Percentiles rank a stretch among this genome's conserved stretches.
phyloP scores from a whole-genome alignment of 2,113 vertebrate genomes.

The Pelmatolapia mariae region DNA sequence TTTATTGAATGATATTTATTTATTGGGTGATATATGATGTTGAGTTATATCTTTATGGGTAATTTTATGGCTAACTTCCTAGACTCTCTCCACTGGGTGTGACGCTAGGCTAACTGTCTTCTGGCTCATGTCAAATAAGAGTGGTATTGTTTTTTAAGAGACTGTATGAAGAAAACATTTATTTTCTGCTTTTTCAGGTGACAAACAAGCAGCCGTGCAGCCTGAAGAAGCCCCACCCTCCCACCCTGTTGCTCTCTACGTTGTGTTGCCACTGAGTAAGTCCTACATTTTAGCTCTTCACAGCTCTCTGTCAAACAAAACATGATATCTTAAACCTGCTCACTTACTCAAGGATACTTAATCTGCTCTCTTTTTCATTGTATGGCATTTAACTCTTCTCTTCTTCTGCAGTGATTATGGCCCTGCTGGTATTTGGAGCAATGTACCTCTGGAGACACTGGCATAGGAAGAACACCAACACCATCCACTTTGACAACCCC shows the following conservation, averaged over 20 bases:
- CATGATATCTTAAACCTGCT: background rate
- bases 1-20: background rate
- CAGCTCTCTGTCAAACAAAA: background rate
- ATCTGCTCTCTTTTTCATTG: background rate
- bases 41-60: background rate
- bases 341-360: background rate
- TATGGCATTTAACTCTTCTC: background rate
- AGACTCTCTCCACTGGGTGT: background rate
- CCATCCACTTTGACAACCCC: slow-evolving; percentile 87
- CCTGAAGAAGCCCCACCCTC: slow-evolving; percentile 15
- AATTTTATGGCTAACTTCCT: background rate
- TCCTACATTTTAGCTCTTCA: background rate
- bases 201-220: background rate
- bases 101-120: background rate
- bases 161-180: background rate
- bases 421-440: slow-evolving; percentile 64
- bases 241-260: slow-evolving; percentile 58
- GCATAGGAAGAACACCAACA: slow-evolving; percentile 80
- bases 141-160: background rate
- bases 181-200: slow-evolving; percentile 6
- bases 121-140: background rate
- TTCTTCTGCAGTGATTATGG: slow-evolving; percentile 57
- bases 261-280: slow-evolving; percentile 79
- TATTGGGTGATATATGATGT: background rate
- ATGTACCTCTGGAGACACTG: slow-evolving; percentile 81